Base-by-base conservation (phyloP, 1,140 invertebrate species). In the Latrodectus geometricus region DNA sequence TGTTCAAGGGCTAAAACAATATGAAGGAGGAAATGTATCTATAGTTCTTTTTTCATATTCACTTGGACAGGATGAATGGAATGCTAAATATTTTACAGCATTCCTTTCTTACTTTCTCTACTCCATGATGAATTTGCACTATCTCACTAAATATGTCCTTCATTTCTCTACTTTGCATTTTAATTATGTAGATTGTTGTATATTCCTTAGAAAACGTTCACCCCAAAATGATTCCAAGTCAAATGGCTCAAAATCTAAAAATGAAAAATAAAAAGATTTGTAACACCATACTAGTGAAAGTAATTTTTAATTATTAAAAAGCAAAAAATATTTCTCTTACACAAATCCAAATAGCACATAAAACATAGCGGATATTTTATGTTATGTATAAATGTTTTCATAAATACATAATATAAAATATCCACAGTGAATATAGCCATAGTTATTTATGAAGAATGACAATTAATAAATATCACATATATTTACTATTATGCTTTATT, bases 211-310 rank as follows among this genome's bases (percentile, higher is more conserved):
- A 70, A 96, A 91, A 88, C 95, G 91, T 90, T 95, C 95, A 69
- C 95, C 95, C 95, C 95, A 97, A 95, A 95, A 97, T 15, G 95
- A 94, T 90, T 96, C 96, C 89, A 97, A 91, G 91, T 96, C 95
- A 89, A 96, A 96, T 11, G 95, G 95, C 89, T 95, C 95, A 90
- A 96, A 96, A 90, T 96, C 95, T 93, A 89, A 54, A 92, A 92
- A 86, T 88, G 7, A 65, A 77, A 68, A 87, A 66, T 61, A 61
- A 61, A 61, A 61, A 61, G 54, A 5, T 35, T 1, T 35, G 35
- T 35, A 35, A 35, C 35, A 35, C 5, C 35, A 35, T 35, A 35
- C 35, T 35, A 35, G 5, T 35, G 35, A 35, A 35, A 35, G 5
- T 5, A 35, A 35, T 35, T 1, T 35, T 35, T 35, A 1, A 35